Percentiles rank a stretch among this genome's conserved stretches.
Evolutionary conservation across 2,888 invertebrate genomes (phyloP).

Genomic region (Drosophila subquinaria): DNA sequence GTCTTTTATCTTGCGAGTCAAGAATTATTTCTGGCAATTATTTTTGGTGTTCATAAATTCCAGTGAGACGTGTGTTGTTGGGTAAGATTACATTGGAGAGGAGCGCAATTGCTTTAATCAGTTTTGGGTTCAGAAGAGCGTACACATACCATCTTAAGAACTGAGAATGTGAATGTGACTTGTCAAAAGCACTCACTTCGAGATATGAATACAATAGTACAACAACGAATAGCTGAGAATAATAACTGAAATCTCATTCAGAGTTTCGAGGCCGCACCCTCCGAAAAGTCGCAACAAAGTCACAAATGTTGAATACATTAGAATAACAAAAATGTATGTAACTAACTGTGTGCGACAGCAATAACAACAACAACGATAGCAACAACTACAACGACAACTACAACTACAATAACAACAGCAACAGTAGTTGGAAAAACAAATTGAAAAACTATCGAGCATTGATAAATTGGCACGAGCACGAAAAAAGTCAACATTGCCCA

Average conservation of each 20-base stretch:
- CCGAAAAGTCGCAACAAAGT: conserved; percentile 55
- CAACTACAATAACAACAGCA: conserved; percentile 33
- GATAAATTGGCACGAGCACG: conserved; percentile 78
- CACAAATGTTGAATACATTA: conserved; percentile 62
- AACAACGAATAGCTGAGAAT: conserved; percentile 24
- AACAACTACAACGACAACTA: conserved; percentile 24
- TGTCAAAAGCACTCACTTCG: conserved; percentile 53
- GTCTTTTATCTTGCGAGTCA: conserved; percentile 11
- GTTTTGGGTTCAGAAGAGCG: conserved; percentile 29
- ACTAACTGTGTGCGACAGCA: conserved; percentile 38
- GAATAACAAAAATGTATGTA: conserved; percentile 55
- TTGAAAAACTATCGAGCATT: conserved; percentile 81
- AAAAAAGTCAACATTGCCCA: conserved; percentile 49
- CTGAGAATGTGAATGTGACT: conserved; percentile 20
- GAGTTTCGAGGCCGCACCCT: conserved; percentile 41
- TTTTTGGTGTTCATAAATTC: conserved; percentile 4
- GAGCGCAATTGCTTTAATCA: conserved; percentile 46
- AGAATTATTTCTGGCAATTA: conserved; percentile 35
- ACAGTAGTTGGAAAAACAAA: conserved; percentile 68
- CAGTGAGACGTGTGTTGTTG: conserved; percentile 32
- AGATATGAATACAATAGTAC: conserved; percentile 51
- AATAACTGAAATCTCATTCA: conserved; percentile 21
- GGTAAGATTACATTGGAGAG: background rate
- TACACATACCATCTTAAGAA: conserved; percentile 10
- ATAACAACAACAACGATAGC: conserved; percentile 26